Conservation (phyloP, 2,888 invertebrate species). For the Spodoptera littoralis region DNA sequence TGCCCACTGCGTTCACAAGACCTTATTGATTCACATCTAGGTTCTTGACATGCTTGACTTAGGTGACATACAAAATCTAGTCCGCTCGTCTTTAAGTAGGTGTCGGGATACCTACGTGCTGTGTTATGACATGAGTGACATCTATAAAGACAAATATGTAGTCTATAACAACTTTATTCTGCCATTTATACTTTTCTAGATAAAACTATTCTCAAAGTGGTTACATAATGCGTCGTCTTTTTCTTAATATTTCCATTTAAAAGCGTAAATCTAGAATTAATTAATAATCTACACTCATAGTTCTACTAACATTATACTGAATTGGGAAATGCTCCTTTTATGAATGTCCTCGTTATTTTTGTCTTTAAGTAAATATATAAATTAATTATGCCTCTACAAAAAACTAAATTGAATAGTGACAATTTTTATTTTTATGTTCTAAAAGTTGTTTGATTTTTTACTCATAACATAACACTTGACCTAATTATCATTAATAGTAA, state of each 20-base stretch:
- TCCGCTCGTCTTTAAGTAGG: conserved; percentile 43
- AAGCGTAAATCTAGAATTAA: conserved; percentile 15
- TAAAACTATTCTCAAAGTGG: conserved; percentile 3
- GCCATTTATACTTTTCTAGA: conserved; percentile 19
- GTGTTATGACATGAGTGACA: conserved; percentile 26
- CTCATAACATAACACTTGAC: no score
- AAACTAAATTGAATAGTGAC: no score
- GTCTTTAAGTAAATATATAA: no score
- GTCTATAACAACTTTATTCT: conserved; percentile 21
- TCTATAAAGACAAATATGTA: conserved; percentile 30
- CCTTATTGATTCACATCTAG: conserved; percentile 70
- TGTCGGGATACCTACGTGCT: conserved; percentile 50
- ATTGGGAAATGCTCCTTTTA: neutral
- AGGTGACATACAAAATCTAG: conserved; percentile 63
- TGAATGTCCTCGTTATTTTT: no score
- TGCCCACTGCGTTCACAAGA: conserved; percentile 68
- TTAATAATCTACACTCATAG: neutral
- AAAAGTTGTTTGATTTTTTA: no score
- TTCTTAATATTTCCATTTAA: conserved; percentile 1
- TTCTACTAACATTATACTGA: neutral
- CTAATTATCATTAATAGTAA: no score
- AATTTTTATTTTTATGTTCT: no score
- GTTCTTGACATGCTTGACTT: conserved; percentile 62
- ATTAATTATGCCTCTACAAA: no score
- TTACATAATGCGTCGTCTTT: conserved; percentile 14